Percentiles rank a stretch among this genome's conserved stretches.
phyloP scores from a whole-genome alignment of 1,140 invertebrate species.

The Eueides isabella region DNA sequence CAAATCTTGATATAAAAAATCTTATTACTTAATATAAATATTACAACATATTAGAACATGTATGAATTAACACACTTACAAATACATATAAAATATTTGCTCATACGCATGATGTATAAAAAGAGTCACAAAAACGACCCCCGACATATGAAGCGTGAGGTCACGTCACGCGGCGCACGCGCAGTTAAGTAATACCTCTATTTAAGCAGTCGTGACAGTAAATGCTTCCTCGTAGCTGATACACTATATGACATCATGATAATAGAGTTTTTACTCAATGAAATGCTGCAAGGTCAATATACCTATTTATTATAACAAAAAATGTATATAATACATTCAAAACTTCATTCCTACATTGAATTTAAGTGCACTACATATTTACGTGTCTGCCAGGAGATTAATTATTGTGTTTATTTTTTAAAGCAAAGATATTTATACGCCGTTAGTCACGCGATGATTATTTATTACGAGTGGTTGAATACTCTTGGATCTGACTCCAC shows the following conservation, averaged over 20 bases:
- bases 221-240: slow-evolving; percentile 58
- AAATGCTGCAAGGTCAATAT: slow-evolving; percentile 48
- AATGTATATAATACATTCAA: slow-evolving; percentile 25
- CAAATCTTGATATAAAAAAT: background rate
- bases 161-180: slow-evolving; percentile 50
- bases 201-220: slow-evolving; percentile 57
- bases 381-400: slow-evolving; percentile 18
- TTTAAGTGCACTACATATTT: slow-evolving; percentile 27
- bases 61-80: slow-evolving; percentile 1
- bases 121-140: slow-evolving; percentile 37
- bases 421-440: slow-evolving; percentile 23
- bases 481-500: slow-evolving; percentile 41
- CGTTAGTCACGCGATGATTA: slow-evolving; percentile 30
- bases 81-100: background rate
- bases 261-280: slow-evolving; percentile 47
- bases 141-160: slow-evolving; percentile 50
- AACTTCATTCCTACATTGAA: slow-evolving; percentile 19
- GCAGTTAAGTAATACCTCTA: slow-evolving; percentile 58
- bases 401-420: slow-evolving; percentile 28
- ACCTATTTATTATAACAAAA: slow-evolving; percentile 37
- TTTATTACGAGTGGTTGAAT: slow-evolving; percentile 42
- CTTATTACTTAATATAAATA: background rate
- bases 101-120: background rate
- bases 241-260: slow-evolving; percentile 54
- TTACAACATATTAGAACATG: slow-evolving; percentile 10